phyloP scores from a whole-genome alignment of 2,113 vertebrate species.

The Aldabrachelys gigantea region DNA sequence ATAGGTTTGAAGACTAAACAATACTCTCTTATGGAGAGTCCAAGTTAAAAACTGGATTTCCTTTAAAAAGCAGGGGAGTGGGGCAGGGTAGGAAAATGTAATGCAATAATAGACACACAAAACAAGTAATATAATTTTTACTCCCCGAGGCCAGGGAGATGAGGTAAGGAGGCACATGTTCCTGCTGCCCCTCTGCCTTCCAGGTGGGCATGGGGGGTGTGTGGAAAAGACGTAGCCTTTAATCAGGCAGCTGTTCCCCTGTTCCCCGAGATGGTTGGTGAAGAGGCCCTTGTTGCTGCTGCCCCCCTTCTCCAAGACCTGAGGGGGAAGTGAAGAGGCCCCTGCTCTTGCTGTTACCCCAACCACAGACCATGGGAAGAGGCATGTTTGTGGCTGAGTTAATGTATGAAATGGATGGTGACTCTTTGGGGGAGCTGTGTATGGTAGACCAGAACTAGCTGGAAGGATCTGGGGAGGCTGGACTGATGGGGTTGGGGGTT shows the following conservation, averaged over 20 bases:
- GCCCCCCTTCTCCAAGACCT: not conserved
- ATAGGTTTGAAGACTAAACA: not conserved
- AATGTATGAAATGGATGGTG: not conserved
- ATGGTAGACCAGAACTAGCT: not conserved
- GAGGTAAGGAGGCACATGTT: not conserved
- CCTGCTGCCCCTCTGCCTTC: not conserved
- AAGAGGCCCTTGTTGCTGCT: not conserved
- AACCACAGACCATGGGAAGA: not conserved
- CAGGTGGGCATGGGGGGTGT: not conserved
- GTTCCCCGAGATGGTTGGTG: not conserved
- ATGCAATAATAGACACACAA: not conserved
- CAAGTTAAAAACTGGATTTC: not conserved
- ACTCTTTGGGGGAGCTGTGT: not conserved
- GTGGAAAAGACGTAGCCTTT: too few relatives aligned
- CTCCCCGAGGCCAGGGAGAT: not conserved
- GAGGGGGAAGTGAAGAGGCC: not conserved
- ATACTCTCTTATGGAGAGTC: not conserved
- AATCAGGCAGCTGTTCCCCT: not conserved
- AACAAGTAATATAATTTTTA: not conserved
- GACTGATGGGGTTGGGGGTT: not conserved
- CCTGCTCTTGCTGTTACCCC: not conserved
- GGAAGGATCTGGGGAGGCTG: not conserved
- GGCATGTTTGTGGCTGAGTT: not conserved
- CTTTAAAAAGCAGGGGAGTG: not conserved
- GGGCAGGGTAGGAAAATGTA: not conserved